Evolutionary conservation across 2,797 vertebrate genomes (phyloP).

Genomic region (Semaprochilodus insignis): DNA sequence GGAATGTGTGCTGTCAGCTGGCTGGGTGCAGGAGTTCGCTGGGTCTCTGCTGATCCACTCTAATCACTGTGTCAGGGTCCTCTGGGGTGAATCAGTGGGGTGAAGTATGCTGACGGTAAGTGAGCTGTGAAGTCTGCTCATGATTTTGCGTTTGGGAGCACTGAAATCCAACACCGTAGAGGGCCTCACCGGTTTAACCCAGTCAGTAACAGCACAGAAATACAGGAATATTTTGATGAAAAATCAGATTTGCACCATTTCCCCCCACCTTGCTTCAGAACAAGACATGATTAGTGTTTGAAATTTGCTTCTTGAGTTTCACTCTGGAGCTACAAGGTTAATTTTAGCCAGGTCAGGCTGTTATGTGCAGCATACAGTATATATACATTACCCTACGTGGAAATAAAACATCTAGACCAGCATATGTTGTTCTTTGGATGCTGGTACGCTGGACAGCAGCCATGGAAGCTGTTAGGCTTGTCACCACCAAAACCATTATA

Average conservation of each 20-base stretch:
- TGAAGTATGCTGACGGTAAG: constrained; percentile 47
- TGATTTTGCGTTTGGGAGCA: neutral
- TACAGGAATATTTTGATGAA: neutral
- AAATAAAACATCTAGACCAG: no score
- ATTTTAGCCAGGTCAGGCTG: neutral
- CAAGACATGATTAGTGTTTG: neutral
- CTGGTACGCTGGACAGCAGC: no score
- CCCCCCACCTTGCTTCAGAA: no score
- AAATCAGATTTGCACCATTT: neutral
- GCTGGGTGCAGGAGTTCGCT: constrained; percentile 4
- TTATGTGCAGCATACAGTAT: neutral
- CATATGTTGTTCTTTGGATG: no score
- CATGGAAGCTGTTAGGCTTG: no score
- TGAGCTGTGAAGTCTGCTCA: constrained; percentile 25
- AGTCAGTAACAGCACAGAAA: neutral
- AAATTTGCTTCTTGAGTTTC: neutral
- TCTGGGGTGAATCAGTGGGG: constrained; percentile 46
- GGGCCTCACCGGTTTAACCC: neutral
- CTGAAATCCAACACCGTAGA: constrained; percentile 12
- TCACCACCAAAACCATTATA: no score
- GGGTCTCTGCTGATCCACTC: constrained; percentile 41
- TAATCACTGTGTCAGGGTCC: constrained; percentile 32
- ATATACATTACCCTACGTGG: no score
- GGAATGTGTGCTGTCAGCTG: constrained; percentile 40
- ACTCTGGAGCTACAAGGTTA: neutral